These are phyloP conservation scores for Myotis planiceps DNA, from an alignment of 2,797 vertebrate species.

Conservation along the genomic window DNA sequence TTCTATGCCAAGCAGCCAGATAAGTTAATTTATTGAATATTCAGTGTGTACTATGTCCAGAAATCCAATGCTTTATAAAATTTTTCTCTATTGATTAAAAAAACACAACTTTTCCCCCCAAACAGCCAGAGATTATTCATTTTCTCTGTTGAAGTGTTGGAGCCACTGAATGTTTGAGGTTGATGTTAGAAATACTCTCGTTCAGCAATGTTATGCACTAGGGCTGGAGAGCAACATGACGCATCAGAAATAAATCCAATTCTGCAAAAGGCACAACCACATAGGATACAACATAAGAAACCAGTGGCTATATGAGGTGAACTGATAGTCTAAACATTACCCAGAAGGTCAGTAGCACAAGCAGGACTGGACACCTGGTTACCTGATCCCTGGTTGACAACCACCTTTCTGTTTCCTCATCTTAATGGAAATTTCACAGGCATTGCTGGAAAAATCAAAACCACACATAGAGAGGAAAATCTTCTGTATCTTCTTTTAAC, in stretches of 20 bases:
- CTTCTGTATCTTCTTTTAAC: background rate
- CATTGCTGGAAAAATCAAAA: background rate
- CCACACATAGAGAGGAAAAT: background rate
- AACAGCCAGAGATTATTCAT: background rate
- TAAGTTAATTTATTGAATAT: constrained; percentile 68
- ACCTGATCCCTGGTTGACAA: background rate
- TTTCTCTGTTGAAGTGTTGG: background rate
- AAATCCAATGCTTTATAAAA: constrained; percentile 47
- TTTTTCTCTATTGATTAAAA: background rate
- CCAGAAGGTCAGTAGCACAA: background rate
- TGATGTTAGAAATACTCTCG: background rate
- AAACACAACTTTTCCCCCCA: background rate
- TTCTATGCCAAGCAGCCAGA: constrained; percentile 37
- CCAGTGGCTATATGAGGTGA: background rate
- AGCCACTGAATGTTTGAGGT: background rate
- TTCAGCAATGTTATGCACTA: background rate
- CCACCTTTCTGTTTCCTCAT: background rate
- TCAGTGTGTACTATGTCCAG: background rate
- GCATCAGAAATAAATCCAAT: background rate
- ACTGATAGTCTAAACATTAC: background rate
- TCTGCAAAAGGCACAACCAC: background rate
- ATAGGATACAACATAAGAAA: background rate
- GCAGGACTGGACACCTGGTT: background rate
- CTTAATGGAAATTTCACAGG: background rate
- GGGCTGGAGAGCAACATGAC: background rate